These are phyloP conservation scores for Pandemis corylana DNA, from an alignment of 2,888 invertebrate genomes.

Conservation along the genomic window DNA sequence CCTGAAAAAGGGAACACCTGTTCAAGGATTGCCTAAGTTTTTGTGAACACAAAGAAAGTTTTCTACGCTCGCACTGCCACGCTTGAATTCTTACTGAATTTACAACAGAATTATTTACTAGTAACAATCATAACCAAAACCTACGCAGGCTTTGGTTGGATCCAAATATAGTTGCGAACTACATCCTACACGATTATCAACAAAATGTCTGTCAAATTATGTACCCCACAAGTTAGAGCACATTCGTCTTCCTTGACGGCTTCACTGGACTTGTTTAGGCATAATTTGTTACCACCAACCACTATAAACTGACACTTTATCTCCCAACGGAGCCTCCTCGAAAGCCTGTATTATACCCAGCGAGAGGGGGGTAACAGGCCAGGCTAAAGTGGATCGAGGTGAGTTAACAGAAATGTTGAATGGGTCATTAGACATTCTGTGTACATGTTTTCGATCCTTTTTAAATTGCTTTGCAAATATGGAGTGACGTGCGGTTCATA, in stretches of 20 bases:
- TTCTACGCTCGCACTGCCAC: too few species aligned
- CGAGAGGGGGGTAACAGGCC: constrained; percentile 46
- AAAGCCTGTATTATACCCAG: constrained; percentile 6
- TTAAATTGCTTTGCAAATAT: constrained; percentile 60
- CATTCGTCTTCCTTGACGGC: constrained; percentile 68
- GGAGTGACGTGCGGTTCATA: constrained; percentile 49
- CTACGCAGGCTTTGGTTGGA: background rate
- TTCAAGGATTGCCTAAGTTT: too few species aligned
- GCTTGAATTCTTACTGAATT: too few species aligned
- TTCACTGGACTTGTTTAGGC: constrained; percentile 64
- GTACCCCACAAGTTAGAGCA: constrained; percentile 51
- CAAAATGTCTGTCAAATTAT: constrained; percentile 40
- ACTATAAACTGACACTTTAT: constrained; percentile 44
- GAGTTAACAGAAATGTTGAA: constrained; percentile 70
- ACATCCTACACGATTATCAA: constrained; percentile 21
- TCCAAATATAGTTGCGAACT: background rate
- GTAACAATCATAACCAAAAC: background rate
- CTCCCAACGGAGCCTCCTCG: constrained; percentile 17
- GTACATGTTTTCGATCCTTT: constrained; percentile 59
- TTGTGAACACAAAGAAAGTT: too few species aligned
- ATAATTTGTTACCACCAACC: constrained; percentile 60
- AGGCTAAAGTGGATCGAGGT: constrained; percentile 49
- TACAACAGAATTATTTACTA: background rate
- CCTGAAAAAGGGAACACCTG: too few species aligned
- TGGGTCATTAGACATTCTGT: constrained; percentile 66